A percentile compares a stretch with the other conserved stretches of the same genome.
These are phyloP conservation scores for Stictocephala bisonia DNA, from an alignment of 2,888 invertebrate species.

Conservation along the genomic window DNA sequence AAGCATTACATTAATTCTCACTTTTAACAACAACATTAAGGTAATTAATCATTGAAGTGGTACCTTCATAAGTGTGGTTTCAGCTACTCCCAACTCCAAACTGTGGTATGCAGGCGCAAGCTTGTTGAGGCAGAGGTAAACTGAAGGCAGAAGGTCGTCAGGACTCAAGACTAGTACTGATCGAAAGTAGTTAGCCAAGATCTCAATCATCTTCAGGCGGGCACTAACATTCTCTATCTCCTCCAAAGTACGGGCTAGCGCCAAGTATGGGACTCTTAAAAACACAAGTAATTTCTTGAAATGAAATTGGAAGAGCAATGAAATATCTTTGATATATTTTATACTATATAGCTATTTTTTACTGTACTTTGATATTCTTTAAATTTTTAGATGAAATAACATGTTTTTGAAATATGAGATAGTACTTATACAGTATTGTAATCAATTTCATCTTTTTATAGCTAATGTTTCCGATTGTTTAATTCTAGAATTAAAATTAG, in stretches of 20 bases:
- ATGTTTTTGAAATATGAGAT: too few relatives aligned
- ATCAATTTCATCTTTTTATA: too few relatives aligned
- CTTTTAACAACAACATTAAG: too few relatives aligned
- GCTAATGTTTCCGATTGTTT: too few relatives aligned
- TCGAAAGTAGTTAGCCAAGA: slow-evolving; percentile 89
- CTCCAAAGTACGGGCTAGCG: slow-evolving; percentile 90
- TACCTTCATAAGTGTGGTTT: slow-evolving; percentile 88
- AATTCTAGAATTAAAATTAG: too few relatives aligned
- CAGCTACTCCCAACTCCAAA: slow-evolving; percentile 93
- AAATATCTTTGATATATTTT: too few relatives aligned
- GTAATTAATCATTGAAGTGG: background rate
- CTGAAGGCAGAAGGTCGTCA: slow-evolving; percentile 87
- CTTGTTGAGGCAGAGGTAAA: slow-evolving; percentile 96
- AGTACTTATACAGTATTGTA: too few relatives aligned
- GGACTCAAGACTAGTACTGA: slow-evolving; percentile 91
- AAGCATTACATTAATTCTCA: background rate
- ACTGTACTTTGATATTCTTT: too few relatives aligned
- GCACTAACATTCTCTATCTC: slow-evolving; percentile 87
- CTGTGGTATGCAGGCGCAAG: slow-evolving; percentile 97
- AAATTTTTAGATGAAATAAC: too few relatives aligned
- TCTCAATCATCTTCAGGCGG: slow-evolving; percentile 91
- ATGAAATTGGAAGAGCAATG: too few relatives aligned
- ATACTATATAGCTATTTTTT: too few relatives aligned
- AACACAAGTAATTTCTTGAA: background rate
- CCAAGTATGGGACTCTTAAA: slow-evolving; percentile 89